Percentiles rank a stretch among this genome's conserved stretches.
These are phyloP conservation scores for Branchinecta lindahli DNA, from an alignment of 1,140 invertebrate genomes.

Conservation along the genomic window DNA sequence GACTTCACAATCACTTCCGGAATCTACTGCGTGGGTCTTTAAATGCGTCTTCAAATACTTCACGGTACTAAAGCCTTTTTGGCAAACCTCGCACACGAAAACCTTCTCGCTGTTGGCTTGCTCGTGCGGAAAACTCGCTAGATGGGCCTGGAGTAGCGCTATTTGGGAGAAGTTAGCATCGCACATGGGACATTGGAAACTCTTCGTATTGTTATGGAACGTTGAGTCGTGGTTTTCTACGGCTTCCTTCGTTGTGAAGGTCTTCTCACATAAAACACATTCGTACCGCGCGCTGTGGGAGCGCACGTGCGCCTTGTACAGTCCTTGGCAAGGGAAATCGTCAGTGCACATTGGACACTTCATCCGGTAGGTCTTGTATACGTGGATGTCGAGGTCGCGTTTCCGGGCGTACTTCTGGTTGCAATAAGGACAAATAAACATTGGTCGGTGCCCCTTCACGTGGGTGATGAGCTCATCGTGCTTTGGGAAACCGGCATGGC, in stretches of 20 bases:
- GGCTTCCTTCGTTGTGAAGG: background rate
- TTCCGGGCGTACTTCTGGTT: background rate
- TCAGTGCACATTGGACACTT: background rate
- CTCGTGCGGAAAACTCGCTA: background rate
- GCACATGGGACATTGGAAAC: background rate
- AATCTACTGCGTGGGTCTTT: background rate
- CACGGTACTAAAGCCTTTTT: background rate
- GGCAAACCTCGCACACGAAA: background rate
- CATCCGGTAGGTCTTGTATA: background rate
- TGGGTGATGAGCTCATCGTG: background rate
- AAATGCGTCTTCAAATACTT: constrained; percentile 1
- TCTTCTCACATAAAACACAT: background rate
- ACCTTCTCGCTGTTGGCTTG: background rate
- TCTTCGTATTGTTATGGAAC: background rate
- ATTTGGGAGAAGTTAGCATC: background rate
- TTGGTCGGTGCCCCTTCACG: background rate
- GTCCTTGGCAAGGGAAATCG: background rate
- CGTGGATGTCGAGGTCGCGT: background rate
- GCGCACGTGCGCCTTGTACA: background rate
- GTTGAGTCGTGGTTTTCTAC: background rate
- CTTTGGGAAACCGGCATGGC: background rate
- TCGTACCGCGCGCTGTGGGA: background rate
- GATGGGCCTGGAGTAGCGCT: background rate
- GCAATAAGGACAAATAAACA: constrained; percentile 1
- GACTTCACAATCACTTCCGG: background rate